These are phyloP conservation scores for Monochamus alternatus DNA, from an alignment of 2,888 invertebrate species.

Conservation along the genomic window DNA sequence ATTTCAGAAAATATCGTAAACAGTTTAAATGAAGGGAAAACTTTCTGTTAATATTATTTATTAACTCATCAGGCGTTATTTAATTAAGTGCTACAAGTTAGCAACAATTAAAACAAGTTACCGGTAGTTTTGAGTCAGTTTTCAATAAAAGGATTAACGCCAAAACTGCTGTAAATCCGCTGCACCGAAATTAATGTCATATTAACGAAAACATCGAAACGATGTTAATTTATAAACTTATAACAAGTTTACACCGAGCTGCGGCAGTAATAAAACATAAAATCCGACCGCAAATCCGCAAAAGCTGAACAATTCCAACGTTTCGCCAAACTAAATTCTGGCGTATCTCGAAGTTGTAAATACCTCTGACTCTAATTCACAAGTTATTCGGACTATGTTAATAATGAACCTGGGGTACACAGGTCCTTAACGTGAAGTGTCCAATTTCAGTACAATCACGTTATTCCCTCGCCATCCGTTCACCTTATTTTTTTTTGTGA, in stretches of 20 bases:
- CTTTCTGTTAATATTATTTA: too few species aligned
- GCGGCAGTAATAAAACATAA: constrained; percentile 42
- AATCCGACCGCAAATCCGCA: constrained; percentile 37
- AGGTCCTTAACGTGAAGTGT: background rate
- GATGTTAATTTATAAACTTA: constrained; percentile 26
- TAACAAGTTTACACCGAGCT: constrained; percentile 23
- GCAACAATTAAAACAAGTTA: background rate
- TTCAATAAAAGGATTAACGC: constrained; percentile 1
- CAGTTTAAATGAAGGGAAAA: too few species aligned
- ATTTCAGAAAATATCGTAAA: too few species aligned
- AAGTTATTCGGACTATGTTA: constrained; percentile 20
- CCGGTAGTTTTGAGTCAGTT: background rate
- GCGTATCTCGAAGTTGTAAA: constrained; percentile 32
- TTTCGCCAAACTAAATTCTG: constrained; percentile 39
- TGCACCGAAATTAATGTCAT: constrained; percentile 12
- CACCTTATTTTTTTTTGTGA: background rate
- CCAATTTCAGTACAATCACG: constrained; percentile 19
- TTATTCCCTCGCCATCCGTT: background rate
- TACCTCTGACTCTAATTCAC: constrained; percentile 29
- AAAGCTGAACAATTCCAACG: constrained; percentile 41
- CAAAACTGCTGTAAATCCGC: constrained; percentile 2
- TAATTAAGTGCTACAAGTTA: too few species aligned
- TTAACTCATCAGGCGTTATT: too few species aligned
- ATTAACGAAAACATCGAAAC: constrained; percentile 23
- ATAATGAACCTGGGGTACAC: constrained; percentile 18